These are phyloP conservation scores for Enteromius trimaculatus DNA, from an alignment of 2,797 vertebrate species.

Conservation along the genomic window DNA sequence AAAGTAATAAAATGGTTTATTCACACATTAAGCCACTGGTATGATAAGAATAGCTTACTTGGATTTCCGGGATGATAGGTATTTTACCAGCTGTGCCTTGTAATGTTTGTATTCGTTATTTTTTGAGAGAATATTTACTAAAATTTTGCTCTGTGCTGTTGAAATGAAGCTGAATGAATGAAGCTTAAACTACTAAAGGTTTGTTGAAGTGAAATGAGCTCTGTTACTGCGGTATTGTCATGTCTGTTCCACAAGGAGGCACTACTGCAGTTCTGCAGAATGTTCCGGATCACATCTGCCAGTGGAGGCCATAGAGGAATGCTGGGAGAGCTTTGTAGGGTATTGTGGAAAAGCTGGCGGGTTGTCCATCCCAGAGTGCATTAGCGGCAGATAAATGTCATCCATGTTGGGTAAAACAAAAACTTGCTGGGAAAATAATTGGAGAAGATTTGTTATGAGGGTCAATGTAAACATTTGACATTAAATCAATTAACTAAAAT, in stretches of 20 bases:
- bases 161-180: too few relatives aligned
- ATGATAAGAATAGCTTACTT: neutral
- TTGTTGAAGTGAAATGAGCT: too few relatives aligned
- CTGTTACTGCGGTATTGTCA: too few relatives aligned
- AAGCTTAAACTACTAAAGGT: too few relatives aligned
- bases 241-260: slow-evolving; percentile 53
- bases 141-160: too few relatives aligned
- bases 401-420: slow-evolving; percentile 94
- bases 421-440: slow-evolving; percentile 79
- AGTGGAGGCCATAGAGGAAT: slow-evolving; percentile 68
- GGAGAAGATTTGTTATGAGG: neutral
- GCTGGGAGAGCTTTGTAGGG: slow-evolving; percentile 53
- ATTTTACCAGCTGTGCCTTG: neutral
- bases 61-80: neutral
- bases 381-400: slow-evolving; percentile 87
- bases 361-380: slow-evolving; percentile 76
- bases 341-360: slow-evolving; percentile 45
- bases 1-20: neutral
- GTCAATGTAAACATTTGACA: neutral
- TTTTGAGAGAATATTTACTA: neutral
- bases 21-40: slow-evolving; percentile 1
- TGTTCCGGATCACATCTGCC: slow-evolving; percentile 62
- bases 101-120: neutral
- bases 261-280: slow-evolving; percentile 65
- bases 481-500: neutral